phyloP scores from a whole-genome alignment of 2,797 vertebrate species.

The Diplodus sargus region DNA sequence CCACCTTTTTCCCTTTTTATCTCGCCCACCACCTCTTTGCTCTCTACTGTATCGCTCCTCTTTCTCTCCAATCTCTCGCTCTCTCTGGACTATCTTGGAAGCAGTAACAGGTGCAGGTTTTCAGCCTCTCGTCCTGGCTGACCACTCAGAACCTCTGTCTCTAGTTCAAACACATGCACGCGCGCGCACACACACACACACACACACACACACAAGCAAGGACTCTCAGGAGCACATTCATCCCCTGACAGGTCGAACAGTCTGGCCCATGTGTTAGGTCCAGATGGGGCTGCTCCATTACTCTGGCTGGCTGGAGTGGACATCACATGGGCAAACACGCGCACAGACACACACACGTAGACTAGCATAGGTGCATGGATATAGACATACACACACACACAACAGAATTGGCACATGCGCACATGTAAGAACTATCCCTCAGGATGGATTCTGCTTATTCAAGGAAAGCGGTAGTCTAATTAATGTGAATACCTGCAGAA shows the following conservation, averaged over 20 bases:
- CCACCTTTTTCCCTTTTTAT: slow-evolving; percentile 24
- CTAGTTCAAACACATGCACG: slow-evolving; percentile 43
- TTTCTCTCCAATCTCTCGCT: slow-evolving; percentile 15
- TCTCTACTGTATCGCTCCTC: slow-evolving; percentile 24
- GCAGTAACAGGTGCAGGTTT: slow-evolving; percentile 66
- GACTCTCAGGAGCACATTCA: slow-evolving; percentile 59
- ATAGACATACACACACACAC: slow-evolving; percentile 2
- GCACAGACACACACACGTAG: background rate
- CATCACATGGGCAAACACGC: slow-evolving; percentile 22
- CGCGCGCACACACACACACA: slow-evolving; percentile 29
- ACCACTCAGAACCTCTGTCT: slow-evolving; percentile 58
- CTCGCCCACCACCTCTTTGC: slow-evolving; percentile 22
- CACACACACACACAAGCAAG: slow-evolving; percentile 20
- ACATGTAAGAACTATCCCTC: slow-evolving; percentile 17
- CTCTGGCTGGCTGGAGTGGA: slow-evolving; percentile 56
- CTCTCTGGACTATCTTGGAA: slow-evolving; percentile 42
- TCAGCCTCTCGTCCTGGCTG: slow-evolving; percentile 54
- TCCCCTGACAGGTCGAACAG: slow-evolving; percentile 64
- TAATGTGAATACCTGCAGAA: slow-evolving; percentile 31
- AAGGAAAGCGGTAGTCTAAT: slow-evolving; percentile 31
- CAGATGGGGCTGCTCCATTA: slow-evolving; percentile 75
- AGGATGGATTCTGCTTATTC: slow-evolving; percentile 16
- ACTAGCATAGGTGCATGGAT: background rate
- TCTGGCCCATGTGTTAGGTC: slow-evolving; percentile 66
- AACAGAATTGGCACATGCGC: background rate